phyloP scores from a whole-genome alignment of 2,113 vertebrate genomes.

The Stegastes partitus region DNA sequence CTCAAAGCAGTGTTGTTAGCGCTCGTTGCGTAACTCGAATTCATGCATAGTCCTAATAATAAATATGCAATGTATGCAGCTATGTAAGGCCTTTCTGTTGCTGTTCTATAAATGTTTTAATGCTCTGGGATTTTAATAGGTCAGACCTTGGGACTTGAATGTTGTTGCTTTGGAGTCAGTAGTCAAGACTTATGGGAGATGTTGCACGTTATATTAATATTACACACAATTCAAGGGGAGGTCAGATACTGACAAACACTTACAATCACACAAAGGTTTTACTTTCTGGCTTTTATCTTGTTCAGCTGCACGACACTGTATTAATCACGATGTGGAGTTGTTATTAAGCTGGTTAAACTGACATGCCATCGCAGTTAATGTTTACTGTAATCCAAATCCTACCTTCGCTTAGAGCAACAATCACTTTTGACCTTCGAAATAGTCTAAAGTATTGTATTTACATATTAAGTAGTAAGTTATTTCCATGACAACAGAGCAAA shows the following conservation, averaged over 20 bases:
- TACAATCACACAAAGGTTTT: no score
- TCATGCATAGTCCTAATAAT: neutral
- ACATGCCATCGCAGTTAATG: neutral
- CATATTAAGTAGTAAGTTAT: no score
- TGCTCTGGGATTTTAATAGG: neutral
- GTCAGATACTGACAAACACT: no score
- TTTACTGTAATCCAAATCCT: neutral
- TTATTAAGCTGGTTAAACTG: neutral
- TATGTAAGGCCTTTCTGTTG: neutral
- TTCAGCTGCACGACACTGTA: neutral
- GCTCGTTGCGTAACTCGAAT: neutral
- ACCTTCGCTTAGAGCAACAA: neutral
- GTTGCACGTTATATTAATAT: neutral
- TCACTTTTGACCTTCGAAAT: neutral
- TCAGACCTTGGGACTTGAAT: neutral
- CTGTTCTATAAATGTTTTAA: neutral
- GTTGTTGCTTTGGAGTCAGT: neutral
- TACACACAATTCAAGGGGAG: neutral
- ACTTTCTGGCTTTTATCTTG: neutral
- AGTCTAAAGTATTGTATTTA: no score
- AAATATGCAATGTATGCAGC: constrained; percentile 10
- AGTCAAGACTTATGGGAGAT: neutral
- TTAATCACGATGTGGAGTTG: neutral
- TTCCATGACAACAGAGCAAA: neutral
- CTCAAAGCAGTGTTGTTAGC: neutral